Conservation (phyloP, 2,888 invertebrate genomes). For the Papilio protenor region DNA sequence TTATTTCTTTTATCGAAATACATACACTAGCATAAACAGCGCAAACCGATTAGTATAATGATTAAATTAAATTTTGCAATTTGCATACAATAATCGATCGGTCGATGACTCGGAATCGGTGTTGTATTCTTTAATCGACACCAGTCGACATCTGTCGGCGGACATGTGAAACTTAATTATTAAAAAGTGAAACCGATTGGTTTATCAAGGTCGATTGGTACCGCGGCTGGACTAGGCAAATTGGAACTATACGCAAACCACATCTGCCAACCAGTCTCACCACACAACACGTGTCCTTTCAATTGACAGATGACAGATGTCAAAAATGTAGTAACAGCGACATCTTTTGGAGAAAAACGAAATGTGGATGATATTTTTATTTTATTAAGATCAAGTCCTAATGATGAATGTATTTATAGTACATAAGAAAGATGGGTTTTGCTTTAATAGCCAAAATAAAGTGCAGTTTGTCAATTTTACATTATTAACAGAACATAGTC, state of each 20-base stretch:
- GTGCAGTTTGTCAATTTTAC: not conserved
- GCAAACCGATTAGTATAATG: not conserved
- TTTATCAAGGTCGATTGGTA: conserved; percentile 33
- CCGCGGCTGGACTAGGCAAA: conserved; percentile 36
- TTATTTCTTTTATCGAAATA: too few relatives aligned
- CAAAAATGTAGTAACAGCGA: not conserved
- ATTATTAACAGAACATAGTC: not conserved
- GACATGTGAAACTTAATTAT: conserved; percentile 42
- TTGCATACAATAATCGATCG: not conserved
- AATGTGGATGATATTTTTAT: not conserved
- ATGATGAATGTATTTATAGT: not conserved
- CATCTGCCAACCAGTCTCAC: conserved; percentile 39
- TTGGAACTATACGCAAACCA: conserved; percentile 36
- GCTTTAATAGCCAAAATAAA: not conserved
- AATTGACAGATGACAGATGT: conserved; percentile 18
- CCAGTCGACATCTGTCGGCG: conserved; percentile 33
- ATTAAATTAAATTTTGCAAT: not conserved
- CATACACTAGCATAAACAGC: too few relatives aligned
- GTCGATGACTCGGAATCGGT: not conserved
- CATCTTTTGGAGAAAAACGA: not conserved
- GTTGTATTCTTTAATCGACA: conserved; percentile 29
- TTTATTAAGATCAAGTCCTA: not conserved
- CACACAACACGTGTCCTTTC: not conserved
- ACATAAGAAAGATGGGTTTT: not conserved
- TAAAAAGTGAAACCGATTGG: conserved; percentile 43